phyloP scores from a whole-genome alignment of 2,797 vertebrate species.

The Aplochiton taeniatus region DNA sequence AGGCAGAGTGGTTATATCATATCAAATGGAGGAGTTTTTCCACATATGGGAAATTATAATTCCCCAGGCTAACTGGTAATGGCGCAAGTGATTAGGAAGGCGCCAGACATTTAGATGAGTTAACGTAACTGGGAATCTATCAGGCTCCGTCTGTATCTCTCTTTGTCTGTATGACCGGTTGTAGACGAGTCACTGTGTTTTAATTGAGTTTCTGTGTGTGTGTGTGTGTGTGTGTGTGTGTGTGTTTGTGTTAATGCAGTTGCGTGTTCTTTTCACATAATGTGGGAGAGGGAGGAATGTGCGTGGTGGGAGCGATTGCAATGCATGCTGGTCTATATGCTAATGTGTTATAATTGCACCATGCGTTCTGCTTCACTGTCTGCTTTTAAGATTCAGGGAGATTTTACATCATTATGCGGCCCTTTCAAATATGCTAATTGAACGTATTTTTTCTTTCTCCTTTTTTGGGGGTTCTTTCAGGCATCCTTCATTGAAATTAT shows the following conservation, averaged over 20 bases:
- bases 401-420: slow-evolving; percentile 36
- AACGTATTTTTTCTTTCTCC: too few relatives aligned
- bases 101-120: slow-evolving; percentile 2
- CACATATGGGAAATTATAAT: slow-evolving; percentile 17
- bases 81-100: slow-evolving; percentile 21
- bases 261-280: not conserved
- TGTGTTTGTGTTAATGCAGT: not conserved
- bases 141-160: not conserved
- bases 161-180: slow-evolving; percentile 12
- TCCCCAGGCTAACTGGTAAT: slow-evolving; percentile 17
- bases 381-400: slow-evolving; percentile 21
- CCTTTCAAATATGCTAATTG: slow-evolving; percentile 46
- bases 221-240: not conserved
- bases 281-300: slow-evolving; percentile 5
- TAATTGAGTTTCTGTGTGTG: not conserved
- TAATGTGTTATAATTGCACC: slow-evolving; percentile 42
- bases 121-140: not conserved
- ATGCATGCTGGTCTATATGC: slow-evolving; percentile 22
- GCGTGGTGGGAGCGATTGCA: not conserved
- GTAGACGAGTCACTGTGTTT: slow-evolving; percentile 9
- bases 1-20: not conserved
- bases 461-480: not conserved
- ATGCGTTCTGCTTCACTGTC: slow-evolving; percentile 26
- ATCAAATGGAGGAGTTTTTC: slow-evolving; percentile 7
- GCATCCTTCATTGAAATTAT: slow-evolving; percentile 34